Evolutionary conservation across 2,113 vertebrate genomes (phyloP), one percentile per base, ranked within the genome.

Genomic region (Caretta caretta): DNA sequence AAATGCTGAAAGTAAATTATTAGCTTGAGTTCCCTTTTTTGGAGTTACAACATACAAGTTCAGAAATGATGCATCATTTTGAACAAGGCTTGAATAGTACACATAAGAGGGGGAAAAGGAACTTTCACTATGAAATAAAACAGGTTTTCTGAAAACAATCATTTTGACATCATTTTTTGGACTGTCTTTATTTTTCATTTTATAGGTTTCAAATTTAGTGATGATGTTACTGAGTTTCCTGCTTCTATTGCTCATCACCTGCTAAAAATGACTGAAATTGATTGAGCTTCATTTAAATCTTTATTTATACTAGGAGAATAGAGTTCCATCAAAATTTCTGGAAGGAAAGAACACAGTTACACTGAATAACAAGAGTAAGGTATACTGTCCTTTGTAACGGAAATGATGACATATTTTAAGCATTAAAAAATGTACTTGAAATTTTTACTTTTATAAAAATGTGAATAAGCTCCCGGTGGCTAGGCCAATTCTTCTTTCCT

Each of bases 211-310:
- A 76, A 76, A 25, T 69, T 3, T 76, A 76, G 24, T 76, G 24
- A 76, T 76, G 27, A 76, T 10, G 24, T 76, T 94, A 75, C 78
- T 82, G 72, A 92, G 79, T 88, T 95, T 97, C 93, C 87, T 95
- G 94, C 90, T 87, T 94, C 51, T 80, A 0, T 24, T 84, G 89
- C 75, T 94, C 54, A 79, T 81, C 87, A 96, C 86, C 86, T 96
- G 89, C 92, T 95, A 97, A 96, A 92, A 96, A 97, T 59, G 53
- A 92, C 38, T 83, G n/a, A 93, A 97, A 93, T 90, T 87, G 81
- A 83, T 50, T 62, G 53, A 96, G 78, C 56, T 96, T 96, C 89
- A 88, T 88, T 96, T 90, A 92, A 48, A 90, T 75, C 82, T 94
- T 42, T 2, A 57, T 53, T 90, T 20, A 76, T 12, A 69, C 50